Evolutionary conservation across 2,113 vertebrate species (phyloP).

Genomic region (Zosterops pallidus): DNA sequence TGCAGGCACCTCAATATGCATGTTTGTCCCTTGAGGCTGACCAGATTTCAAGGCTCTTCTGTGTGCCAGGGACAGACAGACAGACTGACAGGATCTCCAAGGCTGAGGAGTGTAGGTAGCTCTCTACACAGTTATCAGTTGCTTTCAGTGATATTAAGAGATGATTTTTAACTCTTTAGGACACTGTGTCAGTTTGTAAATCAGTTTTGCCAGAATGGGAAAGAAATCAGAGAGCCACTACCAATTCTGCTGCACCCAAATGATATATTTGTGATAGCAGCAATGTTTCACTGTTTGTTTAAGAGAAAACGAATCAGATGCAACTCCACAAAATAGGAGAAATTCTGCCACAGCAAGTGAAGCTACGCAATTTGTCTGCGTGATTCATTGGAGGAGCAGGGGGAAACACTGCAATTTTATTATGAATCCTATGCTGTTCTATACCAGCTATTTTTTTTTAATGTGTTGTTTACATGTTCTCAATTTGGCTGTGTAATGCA

Average conservation of each 20-base stretch:
- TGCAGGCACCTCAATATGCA: neutral
- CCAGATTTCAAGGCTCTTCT: neutral
- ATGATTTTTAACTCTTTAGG: neutral
- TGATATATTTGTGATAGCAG: neutral
- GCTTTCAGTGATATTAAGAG: neutral
- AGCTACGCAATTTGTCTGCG: neutral
- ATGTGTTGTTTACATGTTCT: neutral
- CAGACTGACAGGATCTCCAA: neutral
- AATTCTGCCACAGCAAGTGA: neutral
- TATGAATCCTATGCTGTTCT: neutral
- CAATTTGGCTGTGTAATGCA: neutral
- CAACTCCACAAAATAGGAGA: neutral
- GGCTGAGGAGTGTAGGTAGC: too few species aligned
- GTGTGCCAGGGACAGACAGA: neutral
- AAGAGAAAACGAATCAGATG: neutral
- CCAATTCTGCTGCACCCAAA: neutral
- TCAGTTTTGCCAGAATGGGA: neutral
- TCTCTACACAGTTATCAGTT: neutral
- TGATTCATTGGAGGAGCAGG: fast-evolving
- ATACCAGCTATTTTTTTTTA: neutral
- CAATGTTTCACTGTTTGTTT: neutral
- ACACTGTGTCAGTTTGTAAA: neutral
- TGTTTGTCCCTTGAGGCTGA: neutral
- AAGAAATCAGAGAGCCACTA: neutral
- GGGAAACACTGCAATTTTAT: neutral